Conservation (phyloP, 2,888 invertebrate species). For the Calameuta filiformis region DNA sequence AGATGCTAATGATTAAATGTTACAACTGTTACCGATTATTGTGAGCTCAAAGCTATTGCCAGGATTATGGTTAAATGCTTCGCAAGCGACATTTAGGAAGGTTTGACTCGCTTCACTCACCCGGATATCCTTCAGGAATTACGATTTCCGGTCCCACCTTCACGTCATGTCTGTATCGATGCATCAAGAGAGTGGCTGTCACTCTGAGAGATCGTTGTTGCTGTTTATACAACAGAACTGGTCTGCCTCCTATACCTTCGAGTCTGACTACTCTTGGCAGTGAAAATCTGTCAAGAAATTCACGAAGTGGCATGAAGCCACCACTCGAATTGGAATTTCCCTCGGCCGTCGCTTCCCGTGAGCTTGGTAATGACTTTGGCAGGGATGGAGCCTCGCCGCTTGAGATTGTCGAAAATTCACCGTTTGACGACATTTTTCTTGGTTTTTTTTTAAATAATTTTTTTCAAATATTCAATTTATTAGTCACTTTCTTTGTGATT, state of each 20-base stretch:
- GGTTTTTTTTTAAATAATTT: background rate
- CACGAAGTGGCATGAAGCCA: constrained; percentile 58
- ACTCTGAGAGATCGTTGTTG: constrained; percentile 57
- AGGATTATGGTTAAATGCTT: background rate
- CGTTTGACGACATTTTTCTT: constrained; percentile 56
- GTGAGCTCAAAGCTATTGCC: background rate
- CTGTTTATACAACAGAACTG: constrained; percentile 60
- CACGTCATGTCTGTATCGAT: constrained; percentile 67
- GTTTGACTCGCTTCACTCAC: constrained; percentile 45
- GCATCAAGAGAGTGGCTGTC: constrained; percentile 64
- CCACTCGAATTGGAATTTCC: constrained; percentile 55
- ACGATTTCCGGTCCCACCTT: constrained; percentile 68
- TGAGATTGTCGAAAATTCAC: constrained; percentile 61
- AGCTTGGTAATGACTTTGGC: constrained; percentile 59
- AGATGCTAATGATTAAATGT: background rate
- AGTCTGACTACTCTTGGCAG: constrained; percentile 65
- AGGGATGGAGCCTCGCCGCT: constrained; percentile 58
- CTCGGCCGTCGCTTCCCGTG: constrained; percentile 60
- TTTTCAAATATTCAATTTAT: background rate
- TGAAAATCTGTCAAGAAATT: constrained; percentile 65
- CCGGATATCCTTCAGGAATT: constrained; percentile 68
- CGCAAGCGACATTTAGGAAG: background rate
- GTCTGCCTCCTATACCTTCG: constrained; percentile 64
- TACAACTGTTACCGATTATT: background rate
- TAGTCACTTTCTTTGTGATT: background rate